A percentile compares a stretch with the other conserved stretches of the same genome.
These are phyloP conservation scores for Hypselothyrea guttata DNA, from an alignment of 2,888 invertebrate genomes.

Conservation along the genomic window DNA sequence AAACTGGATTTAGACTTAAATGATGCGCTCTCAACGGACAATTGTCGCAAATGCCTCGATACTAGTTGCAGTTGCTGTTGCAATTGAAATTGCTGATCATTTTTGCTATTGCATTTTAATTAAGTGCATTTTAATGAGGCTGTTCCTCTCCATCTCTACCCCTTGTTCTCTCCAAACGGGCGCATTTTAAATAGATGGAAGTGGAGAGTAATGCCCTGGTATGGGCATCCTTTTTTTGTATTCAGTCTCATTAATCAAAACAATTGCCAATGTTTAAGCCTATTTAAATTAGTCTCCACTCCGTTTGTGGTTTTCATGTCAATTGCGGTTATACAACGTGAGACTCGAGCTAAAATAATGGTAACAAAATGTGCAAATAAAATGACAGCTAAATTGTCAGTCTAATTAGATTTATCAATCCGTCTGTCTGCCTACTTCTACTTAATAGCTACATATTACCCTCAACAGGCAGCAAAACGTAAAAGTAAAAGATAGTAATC, in stretches of 20 bases:
- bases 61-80: constrained; percentile 49
- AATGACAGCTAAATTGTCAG: constrained; percentile 37
- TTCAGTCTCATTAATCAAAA: constrained; percentile 37
- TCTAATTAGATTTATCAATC: constrained; percentile 49
- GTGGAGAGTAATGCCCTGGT: constrained; percentile 2
- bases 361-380: constrained; percentile 30
- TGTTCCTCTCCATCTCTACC: constrained; percentile 41
- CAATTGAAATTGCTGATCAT: constrained; percentile 55
- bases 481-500: neutral
- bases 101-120: constrained; percentile 76
- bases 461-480: neutral
- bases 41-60: constrained; percentile 25
- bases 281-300: constrained; percentile 59
- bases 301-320: constrained; percentile 45
- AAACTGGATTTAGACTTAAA: constrained; percentile 74
- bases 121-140: constrained; percentile 76
- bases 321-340: constrained; percentile 31
- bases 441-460: neutral
- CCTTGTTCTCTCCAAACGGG: constrained; percentile 42
- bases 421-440: too few relatives aligned
- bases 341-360: constrained; percentile 16
- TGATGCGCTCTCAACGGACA: constrained; percentile 53
- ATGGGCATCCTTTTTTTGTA: constrained; percentile 34
- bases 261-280: constrained; percentile 46
- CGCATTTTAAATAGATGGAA: constrained; percentile 61